Conservation (phyloP, 2,888 invertebrate species). For the Amphipyra berbera region DNA sequence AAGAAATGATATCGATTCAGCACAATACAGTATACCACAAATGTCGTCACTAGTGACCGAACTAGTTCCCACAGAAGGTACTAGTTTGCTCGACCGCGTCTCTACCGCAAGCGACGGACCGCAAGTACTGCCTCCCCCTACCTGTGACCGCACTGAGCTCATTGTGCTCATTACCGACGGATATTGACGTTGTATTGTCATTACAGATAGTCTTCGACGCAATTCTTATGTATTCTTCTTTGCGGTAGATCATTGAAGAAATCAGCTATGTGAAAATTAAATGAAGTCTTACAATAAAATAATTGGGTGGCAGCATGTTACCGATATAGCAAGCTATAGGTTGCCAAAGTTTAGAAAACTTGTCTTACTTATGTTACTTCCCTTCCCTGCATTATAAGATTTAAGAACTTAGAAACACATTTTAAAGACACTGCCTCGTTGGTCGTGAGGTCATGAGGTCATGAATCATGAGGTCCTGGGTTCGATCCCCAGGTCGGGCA, state of each 20-base stretch:
- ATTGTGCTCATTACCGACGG: constrained; percentile 2
- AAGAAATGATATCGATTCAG: too few relatives aligned
- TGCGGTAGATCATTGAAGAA: too few relatives aligned
- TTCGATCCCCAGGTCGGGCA: too few relatives aligned
- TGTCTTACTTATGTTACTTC: too few relatives aligned
- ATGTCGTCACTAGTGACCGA: constrained; percentile 6
- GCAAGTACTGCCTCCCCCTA: not conserved
- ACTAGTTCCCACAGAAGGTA: constrained; percentile 34
- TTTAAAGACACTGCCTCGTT: too few relatives aligned
- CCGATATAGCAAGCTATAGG: too few relatives aligned
- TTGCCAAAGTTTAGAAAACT: too few relatives aligned
- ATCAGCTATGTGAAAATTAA: not conserved
- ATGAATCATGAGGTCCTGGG: too few relatives aligned
- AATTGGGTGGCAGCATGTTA: too few relatives aligned
- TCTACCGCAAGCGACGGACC: constrained; percentile 17
- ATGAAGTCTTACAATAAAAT: not conserved
- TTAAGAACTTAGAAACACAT: too few relatives aligned
- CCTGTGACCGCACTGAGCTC: not conserved
- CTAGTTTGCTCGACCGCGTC: not conserved
- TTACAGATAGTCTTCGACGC: not conserved
- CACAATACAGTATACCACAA: constrained; percentile 17
- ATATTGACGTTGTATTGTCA: not conserved
- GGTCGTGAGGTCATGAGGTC: too few relatives aligned
- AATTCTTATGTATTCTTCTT: constrained; percentile 1
- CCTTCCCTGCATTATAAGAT: too few relatives aligned